Base-by-base conservation (phyloP, 2,797 vertebrate genomes). In the Scomberomorus guttatus region DNA sequence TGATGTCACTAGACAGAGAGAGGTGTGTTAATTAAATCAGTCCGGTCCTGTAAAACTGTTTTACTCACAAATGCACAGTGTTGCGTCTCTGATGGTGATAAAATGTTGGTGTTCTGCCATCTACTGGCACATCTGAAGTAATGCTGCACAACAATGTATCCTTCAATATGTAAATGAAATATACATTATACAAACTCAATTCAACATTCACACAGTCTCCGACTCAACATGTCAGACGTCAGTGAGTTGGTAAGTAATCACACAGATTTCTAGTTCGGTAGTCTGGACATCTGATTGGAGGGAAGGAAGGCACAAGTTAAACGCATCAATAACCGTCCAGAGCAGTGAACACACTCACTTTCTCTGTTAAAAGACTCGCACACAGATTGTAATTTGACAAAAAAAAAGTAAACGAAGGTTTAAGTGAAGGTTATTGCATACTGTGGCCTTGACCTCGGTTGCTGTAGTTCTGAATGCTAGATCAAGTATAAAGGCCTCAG, bases 291-390 rank as follows among this genome's bases (percentile, higher is more conserved):
- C 11, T 13, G 17, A 52, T 12, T 24, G 42, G 25, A 66, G 5
- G 29, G 54, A 64, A 27, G 37, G 54, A 81, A 82, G 84, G 80
- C 80, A 82, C 77, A 50, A 20, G 20, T 24, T 75, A 48, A 74
- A 50, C 13, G 10, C 3, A 0, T 58, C 22, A 20, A 11, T 3
- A 37, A 65, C 13, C 4, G 0, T 5, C 27, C 12, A 37, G 32
- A 69, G 39, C 58, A 68, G 27, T 17, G 15, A 18, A 44, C 44
- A 60, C 0, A 39, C 10, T 65, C 29, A 52, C 39, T 9, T n/a
- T 52, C 29, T 25, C 29, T 25, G 17, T 25, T 6, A 55, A 22
- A 27, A 48, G 7, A 68, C 44, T 50, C 11, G 48, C 54, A 63
- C n/a, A 57, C 34, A 68, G 2, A 72, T 2, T 54, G 8, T 46